Percentiles rank a stretch among this genome's conserved stretches.
Conservation (phyloP, 2,113 vertebrate species). For the Corythaixoides concolor region DNA sequence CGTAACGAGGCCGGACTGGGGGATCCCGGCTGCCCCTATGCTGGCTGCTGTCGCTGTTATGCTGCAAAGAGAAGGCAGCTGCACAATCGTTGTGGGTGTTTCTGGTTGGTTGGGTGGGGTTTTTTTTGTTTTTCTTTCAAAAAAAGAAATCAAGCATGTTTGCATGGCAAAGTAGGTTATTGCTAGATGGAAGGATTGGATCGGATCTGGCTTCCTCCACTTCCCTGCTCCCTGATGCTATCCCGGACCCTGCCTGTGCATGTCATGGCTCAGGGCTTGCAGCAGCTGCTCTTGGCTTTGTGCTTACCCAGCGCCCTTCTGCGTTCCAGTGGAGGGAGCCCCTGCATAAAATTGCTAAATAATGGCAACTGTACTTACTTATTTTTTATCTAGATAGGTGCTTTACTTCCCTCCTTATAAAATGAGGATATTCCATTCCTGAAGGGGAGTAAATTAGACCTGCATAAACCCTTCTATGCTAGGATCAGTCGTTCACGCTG, state of each 20-base stretch:
- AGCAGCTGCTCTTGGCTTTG: background rate
- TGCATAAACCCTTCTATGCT: background rate
- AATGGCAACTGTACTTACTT: background rate
- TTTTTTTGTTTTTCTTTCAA: background rate
- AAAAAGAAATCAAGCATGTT: fast-evolving
- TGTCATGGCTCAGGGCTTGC: fast-evolving
- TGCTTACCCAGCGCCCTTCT: background rate
- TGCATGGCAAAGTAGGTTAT: background rate
- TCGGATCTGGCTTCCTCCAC: background rate
- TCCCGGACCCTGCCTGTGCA: background rate
- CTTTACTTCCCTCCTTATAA: background rate
- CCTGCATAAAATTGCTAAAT: background rate
- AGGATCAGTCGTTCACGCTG: fast-evolving
- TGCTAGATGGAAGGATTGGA: background rate
- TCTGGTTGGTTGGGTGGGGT: background rate
- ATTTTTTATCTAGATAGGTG: background rate
- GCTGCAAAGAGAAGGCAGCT: slow-evolving; percentile 67
- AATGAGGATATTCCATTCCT: background rate
- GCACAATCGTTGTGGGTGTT: fast-evolving
- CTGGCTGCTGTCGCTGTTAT: slow-evolving; percentile 96
- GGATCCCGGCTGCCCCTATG: slow-evolving; percentile 88
- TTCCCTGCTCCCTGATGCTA: background rate
- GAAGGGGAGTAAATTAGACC: background rate
- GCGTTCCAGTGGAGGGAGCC: too few relatives aligned
- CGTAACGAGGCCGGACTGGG: slow-evolving; percentile 86